Conservation (phyloP, 1,140 invertebrate species). For the Mercenaria mercenaria region DNA sequence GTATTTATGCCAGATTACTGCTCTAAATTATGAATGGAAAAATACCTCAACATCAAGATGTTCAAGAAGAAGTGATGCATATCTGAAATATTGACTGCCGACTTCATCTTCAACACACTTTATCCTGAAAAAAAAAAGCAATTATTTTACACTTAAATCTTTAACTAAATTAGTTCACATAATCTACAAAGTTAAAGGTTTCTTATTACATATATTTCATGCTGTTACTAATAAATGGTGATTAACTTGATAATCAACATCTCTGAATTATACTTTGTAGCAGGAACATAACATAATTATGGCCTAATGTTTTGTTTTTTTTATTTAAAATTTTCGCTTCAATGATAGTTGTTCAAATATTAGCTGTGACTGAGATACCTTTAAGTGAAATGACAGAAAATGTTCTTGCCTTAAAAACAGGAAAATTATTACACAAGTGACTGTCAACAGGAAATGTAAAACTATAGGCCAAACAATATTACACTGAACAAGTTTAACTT, state of each 20-base stretch:
- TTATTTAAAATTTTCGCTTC: too few relatives aligned
- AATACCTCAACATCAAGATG: constrained; percentile 38
- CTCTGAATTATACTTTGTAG: not conserved
- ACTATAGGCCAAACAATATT: too few relatives aligned
- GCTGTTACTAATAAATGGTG: not conserved
- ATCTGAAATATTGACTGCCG: not conserved
- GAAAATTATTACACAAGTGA: not conserved
- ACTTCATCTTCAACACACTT: not conserved
- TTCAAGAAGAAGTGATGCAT: not conserved
- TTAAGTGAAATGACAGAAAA: too few relatives aligned
- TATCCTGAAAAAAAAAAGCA: not conserved
- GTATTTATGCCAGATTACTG: too few relatives aligned
- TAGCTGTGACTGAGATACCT: too few relatives aligned
- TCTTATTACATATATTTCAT: not conserved
- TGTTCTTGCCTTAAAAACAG: too few relatives aligned
- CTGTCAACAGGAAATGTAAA: not conserved
- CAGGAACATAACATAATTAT: not conserved
- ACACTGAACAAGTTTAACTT: too few relatives aligned
- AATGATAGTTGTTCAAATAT: too few relatives aligned
- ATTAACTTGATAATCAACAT: not conserved
- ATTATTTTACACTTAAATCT: not conserved
- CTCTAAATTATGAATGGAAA: too few relatives aligned
- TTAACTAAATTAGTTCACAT: too few relatives aligned
- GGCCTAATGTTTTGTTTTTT: not conserved
- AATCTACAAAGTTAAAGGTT: not conserved